These are phyloP conservation scores for Trachelus iudaicus DNA, from an alignment of 2,888 invertebrate species.

Conservation along the genomic window DNA sequence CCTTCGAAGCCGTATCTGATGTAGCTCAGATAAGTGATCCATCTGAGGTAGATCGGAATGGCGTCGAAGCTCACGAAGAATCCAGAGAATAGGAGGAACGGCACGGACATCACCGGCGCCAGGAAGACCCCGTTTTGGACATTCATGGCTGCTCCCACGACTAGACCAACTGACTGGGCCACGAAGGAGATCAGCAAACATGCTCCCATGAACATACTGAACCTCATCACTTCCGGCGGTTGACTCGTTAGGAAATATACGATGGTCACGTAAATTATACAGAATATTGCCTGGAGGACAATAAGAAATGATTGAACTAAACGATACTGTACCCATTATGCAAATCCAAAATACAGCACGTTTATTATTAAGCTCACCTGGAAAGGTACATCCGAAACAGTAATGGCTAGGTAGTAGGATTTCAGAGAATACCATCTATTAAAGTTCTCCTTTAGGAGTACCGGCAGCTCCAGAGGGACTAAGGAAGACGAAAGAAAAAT, in stretches of 20 bases:
- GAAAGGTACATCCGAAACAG: slow-evolving; percentile 97
- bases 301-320: neutral
- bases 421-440: slow-evolving; percentile 97
- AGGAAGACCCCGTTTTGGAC: slow-evolving; percentile 96
- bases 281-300: slow-evolving; percentile 86
- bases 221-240: slow-evolving; percentile 84
- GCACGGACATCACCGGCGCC: slow-evolving; percentile 96
- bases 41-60: slow-evolving; percentile 92
- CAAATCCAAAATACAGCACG: no score
- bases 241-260: slow-evolving; percentile 96
- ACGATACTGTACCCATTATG: neutral
- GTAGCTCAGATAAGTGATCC: slow-evolving; percentile 96
- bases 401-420: slow-evolving; percentile 95
- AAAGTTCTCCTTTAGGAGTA: slow-evolving; percentile 93
- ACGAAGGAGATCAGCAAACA: slow-evolving; percentile 93
- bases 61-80: slow-evolving; percentile 98
- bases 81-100: slow-evolving; percentile 94
- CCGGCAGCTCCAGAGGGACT: slow-evolving; percentile 97
- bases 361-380: slow-evolving; percentile 74
- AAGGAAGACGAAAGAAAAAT: slow-evolving; percentile 48
- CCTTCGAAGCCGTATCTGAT: slow-evolving; percentile 97
- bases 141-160: slow-evolving; percentile 96
- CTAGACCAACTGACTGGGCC: slow-evolving; percentile 93
- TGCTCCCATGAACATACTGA: slow-evolving; percentile 88
- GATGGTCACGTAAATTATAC: slow-evolving; percentile 89